Percentiles rank a stretch among this genome's conserved stretches.
These are phyloP conservation scores for Oxytorus armatus DNA, from an alignment of 2,888 invertebrate genomes.

Conservation along the genomic window DNA sequence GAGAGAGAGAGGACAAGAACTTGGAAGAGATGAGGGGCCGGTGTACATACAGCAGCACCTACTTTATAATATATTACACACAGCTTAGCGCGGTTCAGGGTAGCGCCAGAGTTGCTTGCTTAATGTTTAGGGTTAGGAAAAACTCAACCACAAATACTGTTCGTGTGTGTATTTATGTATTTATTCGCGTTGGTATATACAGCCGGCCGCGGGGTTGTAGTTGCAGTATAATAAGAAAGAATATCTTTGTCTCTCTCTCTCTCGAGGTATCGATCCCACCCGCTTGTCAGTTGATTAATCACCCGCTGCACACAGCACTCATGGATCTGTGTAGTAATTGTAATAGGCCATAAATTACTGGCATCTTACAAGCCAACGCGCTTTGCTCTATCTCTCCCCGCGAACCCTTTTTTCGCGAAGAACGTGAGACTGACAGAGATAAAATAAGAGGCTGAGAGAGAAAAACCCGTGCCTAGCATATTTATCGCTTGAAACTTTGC, in stretches of 20 bases:
- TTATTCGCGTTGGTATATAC: constrained; percentile 9
- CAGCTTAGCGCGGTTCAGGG: constrained; percentile 3
- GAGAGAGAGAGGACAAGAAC: constrained; percentile 23
- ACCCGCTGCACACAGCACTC: constrained; percentile 65
- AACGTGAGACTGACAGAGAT: constrained; percentile 33
- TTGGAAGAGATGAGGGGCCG: constrained; percentile 36
- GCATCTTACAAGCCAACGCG: constrained; percentile 72
- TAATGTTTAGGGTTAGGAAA: constrained; percentile 14
- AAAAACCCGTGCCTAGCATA: constrained; percentile 45
- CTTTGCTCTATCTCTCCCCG: constrained; percentile 43
- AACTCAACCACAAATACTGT: constrained; percentile 8
- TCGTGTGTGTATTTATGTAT: constrained; percentile 1
- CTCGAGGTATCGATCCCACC: constrained; percentile 70
- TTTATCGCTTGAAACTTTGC: constrained; percentile 70
- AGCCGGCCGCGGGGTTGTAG: constrained; percentile 33
- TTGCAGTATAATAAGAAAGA: constrained; percentile 54
- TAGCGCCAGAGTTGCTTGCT: constrained; percentile 11
- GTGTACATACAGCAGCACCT: not conserved
- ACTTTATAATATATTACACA: constrained; percentile 8
- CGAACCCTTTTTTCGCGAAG: not conserved
- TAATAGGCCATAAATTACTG: constrained; percentile 77
- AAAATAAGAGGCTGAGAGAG: not conserved
- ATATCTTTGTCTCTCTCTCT: constrained; percentile 12
- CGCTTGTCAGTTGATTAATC: constrained; percentile 76
- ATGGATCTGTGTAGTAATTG: constrained; percentile 71